Evolutionary conservation across 2,797 vertebrate species (phyloP), one percentile per base, ranked within the genome.

Genomic region (Lacerta agilis): DNA sequence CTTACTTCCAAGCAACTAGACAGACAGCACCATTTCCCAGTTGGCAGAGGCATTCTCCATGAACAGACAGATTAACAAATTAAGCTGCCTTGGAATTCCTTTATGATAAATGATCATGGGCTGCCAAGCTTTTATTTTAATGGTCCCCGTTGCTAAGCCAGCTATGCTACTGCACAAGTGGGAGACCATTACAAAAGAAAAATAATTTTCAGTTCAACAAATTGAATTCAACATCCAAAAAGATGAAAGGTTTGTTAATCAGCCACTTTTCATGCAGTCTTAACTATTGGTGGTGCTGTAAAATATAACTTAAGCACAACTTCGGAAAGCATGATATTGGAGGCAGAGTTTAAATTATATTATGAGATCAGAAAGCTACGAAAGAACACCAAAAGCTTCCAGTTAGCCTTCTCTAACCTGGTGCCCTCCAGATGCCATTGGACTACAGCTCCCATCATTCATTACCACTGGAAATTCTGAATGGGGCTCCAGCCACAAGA

Each of bases 161-260:
- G 27, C 17, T 71, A 71, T 18, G 7, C 58, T 73, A 71, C 67
- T 33, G 38, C 36, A 38, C 73, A 87, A 73, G 36, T 73, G 86
- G 69, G 36, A 80, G 78, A 67, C 67, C 29, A 73, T 64, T 87
- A 81, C 49, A 41, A 61, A 80, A 72, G 77, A 81, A 43, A 87
- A 87, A 87, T 87, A 79, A 86, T 80, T 61, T 86, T 72, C 66
- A 36, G 45, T 87, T 61, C 78, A 61, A n/a, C 67, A 87, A 73
- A 87, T 87, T 81, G 86, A 87, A 80, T 87, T 61, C 73, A 81
- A 80, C 78, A 73, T 61, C 49, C 49, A 72, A 55, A 45, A 86
- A 71, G 45, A 87, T 87, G 78, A 81, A 80, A 73, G 66, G 49
- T 23, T 66, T 36, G 33, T 87, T 87, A 76, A 49, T 87, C 86